These are phyloP conservation scores for Tromatobia lineatoria DNA, from an alignment of 2,888 invertebrate species.

Conservation along the genomic window DNA sequence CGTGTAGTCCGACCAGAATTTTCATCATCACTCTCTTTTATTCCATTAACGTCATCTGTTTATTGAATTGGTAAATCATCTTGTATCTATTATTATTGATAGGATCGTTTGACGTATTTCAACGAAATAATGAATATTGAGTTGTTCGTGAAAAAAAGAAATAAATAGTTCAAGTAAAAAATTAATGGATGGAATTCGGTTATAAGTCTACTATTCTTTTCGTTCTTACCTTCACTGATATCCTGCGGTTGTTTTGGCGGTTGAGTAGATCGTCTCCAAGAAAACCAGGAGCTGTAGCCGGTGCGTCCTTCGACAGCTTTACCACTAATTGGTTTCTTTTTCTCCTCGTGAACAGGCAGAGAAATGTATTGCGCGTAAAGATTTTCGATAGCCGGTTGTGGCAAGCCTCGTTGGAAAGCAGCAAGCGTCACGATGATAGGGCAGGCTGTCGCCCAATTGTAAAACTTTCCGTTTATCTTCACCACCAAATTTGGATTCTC, in stretches of 20 bases:
- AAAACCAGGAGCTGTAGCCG: slow-evolving; percentile 87
- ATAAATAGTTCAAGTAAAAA: too few species aligned
- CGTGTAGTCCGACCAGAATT: too few species aligned
- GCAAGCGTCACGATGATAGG: slow-evolving; percentile 95
- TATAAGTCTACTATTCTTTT: not conserved
- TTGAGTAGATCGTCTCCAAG: slow-evolving; percentile 85
- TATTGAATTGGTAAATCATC: too few species aligned
- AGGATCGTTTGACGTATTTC: too few species aligned
- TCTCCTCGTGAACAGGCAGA: slow-evolving; percentile 79
- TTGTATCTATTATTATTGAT: too few species aligned
- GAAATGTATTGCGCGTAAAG: slow-evolving; percentile 79
- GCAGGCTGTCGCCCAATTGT: slow-evolving; percentile 96
- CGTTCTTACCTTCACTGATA: slow-evolving; percentile 73
- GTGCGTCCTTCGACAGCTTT: slow-evolving; percentile 69
- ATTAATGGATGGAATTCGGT: not conserved
- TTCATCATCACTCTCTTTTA: too few species aligned
- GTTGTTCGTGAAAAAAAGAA: not conserved
- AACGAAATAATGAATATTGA: too few species aligned
- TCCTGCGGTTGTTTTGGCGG: slow-evolving; percentile 79
- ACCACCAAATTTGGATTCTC: slow-evolving; percentile 94
- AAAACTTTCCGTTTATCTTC: slow-evolving; percentile 94
- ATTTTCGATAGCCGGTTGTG: slow-evolving; percentile 86
- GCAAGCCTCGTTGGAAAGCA: slow-evolving; percentile 94
- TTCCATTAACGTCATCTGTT: too few species aligned
- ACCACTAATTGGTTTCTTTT: slow-evolving; percentile 75